phyloP scores from a whole-genome alignment of 2,888 invertebrate species.

The Thymelicus acteon region DNA sequence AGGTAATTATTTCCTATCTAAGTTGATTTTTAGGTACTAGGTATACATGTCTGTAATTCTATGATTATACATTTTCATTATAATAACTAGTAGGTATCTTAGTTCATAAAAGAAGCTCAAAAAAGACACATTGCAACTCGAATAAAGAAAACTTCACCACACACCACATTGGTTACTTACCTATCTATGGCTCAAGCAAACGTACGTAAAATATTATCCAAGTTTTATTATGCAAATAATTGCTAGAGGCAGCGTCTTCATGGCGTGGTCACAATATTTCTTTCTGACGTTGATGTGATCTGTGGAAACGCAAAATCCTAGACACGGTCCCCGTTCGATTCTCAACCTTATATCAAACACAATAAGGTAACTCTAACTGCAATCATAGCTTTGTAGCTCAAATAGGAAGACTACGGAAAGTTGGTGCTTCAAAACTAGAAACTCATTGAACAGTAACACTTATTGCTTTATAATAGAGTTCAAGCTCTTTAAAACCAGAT shows the following conservation, averaged over 20 bases:
- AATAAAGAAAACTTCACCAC: constrained; percentile 21
- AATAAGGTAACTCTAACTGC: constrained; percentile 18
- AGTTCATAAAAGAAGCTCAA: background rate
- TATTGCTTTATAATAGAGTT: constrained; percentile 14
- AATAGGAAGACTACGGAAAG: constrained; percentile 38
- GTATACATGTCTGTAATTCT: no score
- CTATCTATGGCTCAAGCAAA: constrained; percentile 8
- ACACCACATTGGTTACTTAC: constrained; percentile 27
- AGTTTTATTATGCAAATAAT: constrained; percentile 51
- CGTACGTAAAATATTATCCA: constrained; percentile 46
- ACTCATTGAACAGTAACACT: constrained; percentile 17
- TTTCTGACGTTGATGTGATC: constrained; percentile 51
- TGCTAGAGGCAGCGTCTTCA: constrained; percentile 46
- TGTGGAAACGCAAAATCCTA: constrained; percentile 38
- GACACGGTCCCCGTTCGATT: background rate
- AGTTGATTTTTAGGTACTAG: no score
- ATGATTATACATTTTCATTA: no score
- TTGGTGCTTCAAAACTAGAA: background rate
- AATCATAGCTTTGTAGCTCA: constrained; percentile 32
- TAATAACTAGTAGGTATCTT: no score
- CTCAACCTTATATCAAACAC: constrained; percentile 9
- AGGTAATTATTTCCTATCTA: no score
- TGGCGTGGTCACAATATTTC: constrained; percentile 49
- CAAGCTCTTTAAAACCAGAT: background rate
- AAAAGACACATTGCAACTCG: background rate